Evolutionary conservation across 2,888 invertebrate species (phyloP), one percentile per base, ranked within the genome.

Genomic region (Troides oblongomaculatus): DNA sequence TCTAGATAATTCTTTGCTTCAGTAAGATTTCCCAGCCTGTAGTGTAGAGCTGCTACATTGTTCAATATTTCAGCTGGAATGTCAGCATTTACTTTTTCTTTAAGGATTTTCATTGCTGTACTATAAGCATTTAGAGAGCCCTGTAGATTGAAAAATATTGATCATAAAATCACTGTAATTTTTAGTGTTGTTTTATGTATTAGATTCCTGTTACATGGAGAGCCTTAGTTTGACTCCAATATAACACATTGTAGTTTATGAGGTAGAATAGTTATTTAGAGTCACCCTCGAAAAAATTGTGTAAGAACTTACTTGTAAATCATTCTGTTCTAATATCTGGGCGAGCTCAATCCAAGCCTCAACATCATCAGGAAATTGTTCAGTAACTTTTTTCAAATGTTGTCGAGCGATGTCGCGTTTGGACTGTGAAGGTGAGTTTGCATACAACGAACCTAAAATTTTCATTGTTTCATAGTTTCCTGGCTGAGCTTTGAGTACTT

Each of bases 381-480:
- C 98, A 0, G 99, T 98, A 30, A 97, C 97, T 90, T 99, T 99
- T 83, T 97, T 97, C 66, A 99, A 93, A 87, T 98, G 98, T 78
- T 97, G 97, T 84, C 98, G 96, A 0, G 99, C 99, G 74, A 97
- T 97, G 78, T 99, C 98, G 12, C 98, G 93, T 85, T 98, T 97
- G 0, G 97, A 96, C 83, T 98, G 97, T 4, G 97, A 97, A 21
- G 95, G 93, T 0, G 97, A 97, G 81, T 95, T 96, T 0, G 99
- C 99, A 85, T 99, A 99, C 0, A 99, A 92, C 0, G 99, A 99
- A 2, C 99, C 99, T 14, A 99, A 94, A 77, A 99, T 99, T 92
- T 99, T 99, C 98, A 99, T 99, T 0, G 99, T 99, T 88, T 99
- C 99, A 82, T 99, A 99, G 92, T 99, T 99, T 53, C 98, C 98